Evolutionary conservation across 2,797 vertebrate species (phyloP).

Genomic region (Mormyrus hasselquistii): DNA sequence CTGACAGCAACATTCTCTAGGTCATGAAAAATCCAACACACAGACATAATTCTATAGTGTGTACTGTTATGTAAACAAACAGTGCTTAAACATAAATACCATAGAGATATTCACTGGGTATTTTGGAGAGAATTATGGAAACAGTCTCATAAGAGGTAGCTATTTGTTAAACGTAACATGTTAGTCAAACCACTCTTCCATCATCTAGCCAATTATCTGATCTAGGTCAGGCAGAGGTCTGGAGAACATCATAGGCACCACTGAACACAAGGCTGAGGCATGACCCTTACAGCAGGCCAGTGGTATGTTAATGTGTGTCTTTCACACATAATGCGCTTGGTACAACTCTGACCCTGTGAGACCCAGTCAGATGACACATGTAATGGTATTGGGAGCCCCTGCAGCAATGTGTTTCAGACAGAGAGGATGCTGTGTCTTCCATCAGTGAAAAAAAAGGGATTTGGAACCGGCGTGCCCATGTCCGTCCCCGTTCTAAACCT

Average conservation of each 20-base stretch:
- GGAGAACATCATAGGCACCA: neutral
- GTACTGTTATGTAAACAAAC: neutral
- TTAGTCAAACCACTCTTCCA: neutral
- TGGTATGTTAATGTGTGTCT: neutral
- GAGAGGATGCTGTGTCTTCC: neutral
- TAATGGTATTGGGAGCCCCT: neutral
- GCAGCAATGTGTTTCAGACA: conserved; percentile 9
- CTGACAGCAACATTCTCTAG: neutral
- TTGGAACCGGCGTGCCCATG: neutral
- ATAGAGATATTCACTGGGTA: neutral
- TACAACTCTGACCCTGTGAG: neutral
- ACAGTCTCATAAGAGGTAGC: neutral
- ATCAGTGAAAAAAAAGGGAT: neutral
- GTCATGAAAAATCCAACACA: neutral
- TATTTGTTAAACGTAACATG: neutral
- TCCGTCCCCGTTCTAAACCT: neutral
- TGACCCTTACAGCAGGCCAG: neutral
- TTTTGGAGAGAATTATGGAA: neutral
- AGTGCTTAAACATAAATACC: neutral
- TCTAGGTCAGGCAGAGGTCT: neutral
- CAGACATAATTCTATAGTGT: neutral
- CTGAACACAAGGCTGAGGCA: neutral
- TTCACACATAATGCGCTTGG: neutral
- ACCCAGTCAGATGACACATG: neutral
- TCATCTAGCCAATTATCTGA: neutral